Percentiles rank a stretch among this genome's conserved stretches.
Evolutionary conservation across 2,113 vertebrate genomes (phyloP).

Genomic region (Poecile atricapillus): DNA sequence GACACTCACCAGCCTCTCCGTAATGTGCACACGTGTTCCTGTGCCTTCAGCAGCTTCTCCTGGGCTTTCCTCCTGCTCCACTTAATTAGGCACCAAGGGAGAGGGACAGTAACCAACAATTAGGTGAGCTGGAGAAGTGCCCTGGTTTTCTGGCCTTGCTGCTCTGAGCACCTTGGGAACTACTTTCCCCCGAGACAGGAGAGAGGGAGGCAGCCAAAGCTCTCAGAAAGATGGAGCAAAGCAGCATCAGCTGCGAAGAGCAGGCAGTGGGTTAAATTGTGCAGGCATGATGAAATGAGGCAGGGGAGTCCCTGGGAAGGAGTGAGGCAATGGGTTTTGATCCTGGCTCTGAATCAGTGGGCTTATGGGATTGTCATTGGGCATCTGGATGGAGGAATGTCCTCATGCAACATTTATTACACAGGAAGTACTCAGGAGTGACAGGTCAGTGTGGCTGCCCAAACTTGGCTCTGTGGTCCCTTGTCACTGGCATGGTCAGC

Average conservation of each 20-base stretch:
- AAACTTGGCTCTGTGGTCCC: background rate
- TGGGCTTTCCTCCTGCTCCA: conserved; percentile 51
- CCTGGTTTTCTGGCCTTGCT: conserved; percentile 31
- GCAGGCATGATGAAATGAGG: background rate
- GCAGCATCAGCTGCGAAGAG: background rate
- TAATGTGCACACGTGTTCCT: background rate
- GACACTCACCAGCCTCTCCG: background rate
- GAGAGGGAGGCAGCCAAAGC: background rate
- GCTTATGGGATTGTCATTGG: background rate
- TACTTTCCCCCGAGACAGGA: background rate
- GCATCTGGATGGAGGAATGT: background rate
- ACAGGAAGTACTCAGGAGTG: rapidly evolving
- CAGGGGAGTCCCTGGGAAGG: background rate
- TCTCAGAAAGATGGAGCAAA: background rate
- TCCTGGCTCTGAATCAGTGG: background rate
- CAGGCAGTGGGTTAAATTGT: background rate
- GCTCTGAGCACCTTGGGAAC: background rate
- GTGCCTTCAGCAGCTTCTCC: conserved; percentile 35
- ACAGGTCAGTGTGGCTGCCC: background rate
- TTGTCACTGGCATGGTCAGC: background rate
- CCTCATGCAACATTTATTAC: background rate
- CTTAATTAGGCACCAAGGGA: conserved; percentile 48
- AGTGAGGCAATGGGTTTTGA: background rate
- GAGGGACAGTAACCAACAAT: conserved; percentile 49
- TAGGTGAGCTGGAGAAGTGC: conserved; percentile 45